These are phyloP conservation scores for Slavum lentiscoides DNA, from an alignment of 2,888 invertebrate species.

Conservation along the genomic window DNA sequence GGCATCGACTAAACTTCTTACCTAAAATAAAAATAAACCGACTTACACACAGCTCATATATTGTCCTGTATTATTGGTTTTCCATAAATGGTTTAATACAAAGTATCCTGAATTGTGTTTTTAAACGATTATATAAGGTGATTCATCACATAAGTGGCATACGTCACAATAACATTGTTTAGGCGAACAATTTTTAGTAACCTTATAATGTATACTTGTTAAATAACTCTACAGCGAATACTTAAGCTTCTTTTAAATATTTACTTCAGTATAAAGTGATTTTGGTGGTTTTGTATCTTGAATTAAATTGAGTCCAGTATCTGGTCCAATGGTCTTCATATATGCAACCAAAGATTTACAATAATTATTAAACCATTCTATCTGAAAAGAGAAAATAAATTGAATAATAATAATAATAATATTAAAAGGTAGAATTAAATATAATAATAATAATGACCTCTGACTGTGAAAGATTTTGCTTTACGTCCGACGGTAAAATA, in stretches of 20 bases:
- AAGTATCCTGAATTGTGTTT: background rate
- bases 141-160: background rate
- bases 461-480: constrained; percentile 74
- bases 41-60: too few relatives aligned
- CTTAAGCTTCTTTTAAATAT: constrained; percentile 30
- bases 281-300: constrained; percentile 89
- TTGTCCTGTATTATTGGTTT: too few relatives aligned
- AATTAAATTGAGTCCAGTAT: constrained; percentile 81
- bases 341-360: constrained; percentile 82
- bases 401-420: background rate
- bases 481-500: constrained; percentile 82
- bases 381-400: constrained; percentile 57
- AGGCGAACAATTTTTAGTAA: too few relatives aligned
- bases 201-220: background rate
- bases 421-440: background rate
- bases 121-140: background rate
- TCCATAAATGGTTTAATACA: background rate
- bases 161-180: background rate
- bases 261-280: constrained; percentile 86
- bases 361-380: constrained; percentile 86
- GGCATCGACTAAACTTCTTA: constrained; percentile 83
- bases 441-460: constrained; percentile 64
- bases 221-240: background rate
- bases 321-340: constrained; percentile 86
- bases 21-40: constrained; percentile 60